phyloP scores from a whole-genome alignment of 2,113 vertebrate species.

The Eulemur rufifrons region DNA sequence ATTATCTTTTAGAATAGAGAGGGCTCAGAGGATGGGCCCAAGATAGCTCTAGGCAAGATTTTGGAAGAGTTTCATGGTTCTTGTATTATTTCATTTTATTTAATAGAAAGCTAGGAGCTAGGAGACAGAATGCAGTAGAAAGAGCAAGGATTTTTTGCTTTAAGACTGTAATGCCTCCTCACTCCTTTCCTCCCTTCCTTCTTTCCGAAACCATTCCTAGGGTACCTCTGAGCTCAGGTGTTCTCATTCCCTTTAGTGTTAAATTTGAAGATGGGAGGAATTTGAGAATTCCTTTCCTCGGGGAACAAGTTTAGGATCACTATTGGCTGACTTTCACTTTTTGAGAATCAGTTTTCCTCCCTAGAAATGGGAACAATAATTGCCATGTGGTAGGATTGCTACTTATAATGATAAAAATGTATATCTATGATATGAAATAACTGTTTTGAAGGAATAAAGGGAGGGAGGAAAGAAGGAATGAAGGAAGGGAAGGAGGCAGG shows the following conservation, averaged over 20 bases:
- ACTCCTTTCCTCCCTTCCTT: background rate
- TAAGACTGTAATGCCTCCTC: background rate
- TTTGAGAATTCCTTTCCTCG: too few species aligned
- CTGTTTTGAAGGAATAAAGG: background rate
- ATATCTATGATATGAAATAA: background rate
- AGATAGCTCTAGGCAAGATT: too few species aligned
- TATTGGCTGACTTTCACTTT: background rate
- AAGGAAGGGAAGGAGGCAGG: too few species aligned
- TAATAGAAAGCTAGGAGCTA: too few species aligned
- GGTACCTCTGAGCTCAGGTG: background rate
- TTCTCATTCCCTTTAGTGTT: fast-evolving
- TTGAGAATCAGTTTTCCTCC: background rate
- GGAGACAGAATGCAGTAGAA: background rate
- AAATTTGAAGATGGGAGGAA: background rate
- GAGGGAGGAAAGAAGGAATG: background rate
- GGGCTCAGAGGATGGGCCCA: too few species aligned
- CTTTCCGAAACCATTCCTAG: background rate
- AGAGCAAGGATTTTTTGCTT: background rate
- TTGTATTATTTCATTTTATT: background rate
- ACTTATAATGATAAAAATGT: background rate
- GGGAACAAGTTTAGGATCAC: background rate
- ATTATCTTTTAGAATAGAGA: background rate
- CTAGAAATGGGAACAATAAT: background rate
- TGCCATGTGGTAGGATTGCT: too few species aligned
- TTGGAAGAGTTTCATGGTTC: background rate